A percentile compares a stretch with the other conserved stretches of the same genome.
Conservation (phyloP, 2,113 vertebrate species). For the Elephas maximus region DNA sequence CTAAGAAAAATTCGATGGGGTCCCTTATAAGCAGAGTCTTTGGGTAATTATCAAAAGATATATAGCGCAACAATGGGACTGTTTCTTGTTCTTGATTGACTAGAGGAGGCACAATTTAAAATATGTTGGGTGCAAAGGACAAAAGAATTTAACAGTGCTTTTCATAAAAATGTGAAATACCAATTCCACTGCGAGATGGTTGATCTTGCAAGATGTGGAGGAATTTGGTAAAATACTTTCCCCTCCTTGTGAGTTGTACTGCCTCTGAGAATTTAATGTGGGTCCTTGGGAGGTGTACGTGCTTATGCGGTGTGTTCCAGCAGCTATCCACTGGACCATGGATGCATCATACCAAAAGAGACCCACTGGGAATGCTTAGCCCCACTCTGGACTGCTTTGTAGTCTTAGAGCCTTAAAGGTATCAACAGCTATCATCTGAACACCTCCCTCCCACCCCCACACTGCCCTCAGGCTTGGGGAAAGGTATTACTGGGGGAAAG, state of each 20-base stretch:
- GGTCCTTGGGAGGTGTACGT: not conserved
- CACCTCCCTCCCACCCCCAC: not conserved
- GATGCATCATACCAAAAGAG: not conserved
- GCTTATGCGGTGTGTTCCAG: not conserved
- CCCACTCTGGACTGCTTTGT: not conserved
- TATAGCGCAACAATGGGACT: not conserved
- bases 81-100: not conserved
- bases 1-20: not conserved
- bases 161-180: not conserved
- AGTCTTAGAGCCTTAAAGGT: not conserved
- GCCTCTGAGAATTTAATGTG: conserved; percentile 25
- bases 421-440: not conserved
- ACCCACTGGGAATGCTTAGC: not conserved
- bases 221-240: not conserved
- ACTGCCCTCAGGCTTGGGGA: not conserved
- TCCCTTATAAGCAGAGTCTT: not conserved
- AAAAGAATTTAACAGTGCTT: conserved; percentile 18
- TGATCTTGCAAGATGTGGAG: conserved; percentile 22
- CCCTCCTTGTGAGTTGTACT: not conserved
- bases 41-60: conserved; percentile 41
- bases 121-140: not conserved
- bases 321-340: not conserved
- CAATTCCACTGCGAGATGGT: conserved; percentile 28
- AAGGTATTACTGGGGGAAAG: not conserved
- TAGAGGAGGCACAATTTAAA: not conserved